phyloP scores from a whole-genome alignment of 2,113 vertebrate genomes.

The Laticauda colubrina region DNA sequence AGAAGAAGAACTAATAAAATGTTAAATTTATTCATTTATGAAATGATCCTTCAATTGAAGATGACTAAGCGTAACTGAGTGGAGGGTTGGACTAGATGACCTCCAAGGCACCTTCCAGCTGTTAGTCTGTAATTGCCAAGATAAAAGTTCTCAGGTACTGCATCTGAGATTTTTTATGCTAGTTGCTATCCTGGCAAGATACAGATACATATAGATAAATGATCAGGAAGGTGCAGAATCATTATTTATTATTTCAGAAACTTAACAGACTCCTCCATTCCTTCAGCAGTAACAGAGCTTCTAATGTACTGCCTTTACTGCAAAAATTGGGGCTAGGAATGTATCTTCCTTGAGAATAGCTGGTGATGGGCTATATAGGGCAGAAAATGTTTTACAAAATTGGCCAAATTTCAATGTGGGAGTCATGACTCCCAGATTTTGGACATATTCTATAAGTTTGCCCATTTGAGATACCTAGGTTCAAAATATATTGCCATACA shows the following conservation, averaged over 20 bases:
- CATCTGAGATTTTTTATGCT: no score
- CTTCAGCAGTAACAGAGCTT: neutral
- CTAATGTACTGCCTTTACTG: neutral
- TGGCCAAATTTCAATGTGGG: neutral
- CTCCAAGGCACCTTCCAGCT: neutral
- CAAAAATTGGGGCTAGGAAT: neutral
- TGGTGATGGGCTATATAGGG: neutral
- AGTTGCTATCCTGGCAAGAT: no score
- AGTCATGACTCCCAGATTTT: neutral
- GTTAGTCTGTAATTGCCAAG: neutral
- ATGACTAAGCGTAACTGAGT: neutral
- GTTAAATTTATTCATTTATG: neutral
- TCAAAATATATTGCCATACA: neutral
- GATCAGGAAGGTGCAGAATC: no score
- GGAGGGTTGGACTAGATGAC: neutral
- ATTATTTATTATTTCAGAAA: neutral
- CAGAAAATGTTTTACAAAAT: neutral
- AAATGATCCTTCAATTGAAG: neutral
- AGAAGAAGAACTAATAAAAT: neutral
- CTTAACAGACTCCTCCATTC: neutral
- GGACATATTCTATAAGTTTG: neutral
- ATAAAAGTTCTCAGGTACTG: neutral
- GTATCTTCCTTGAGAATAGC: neutral
- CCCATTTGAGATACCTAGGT: neutral
- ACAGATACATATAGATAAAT: no score